These are phyloP conservation scores for Cheumatopsyche charites DNA, from an alignment of 1,140 invertebrate species.

Conservation along the genomic window DNA sequence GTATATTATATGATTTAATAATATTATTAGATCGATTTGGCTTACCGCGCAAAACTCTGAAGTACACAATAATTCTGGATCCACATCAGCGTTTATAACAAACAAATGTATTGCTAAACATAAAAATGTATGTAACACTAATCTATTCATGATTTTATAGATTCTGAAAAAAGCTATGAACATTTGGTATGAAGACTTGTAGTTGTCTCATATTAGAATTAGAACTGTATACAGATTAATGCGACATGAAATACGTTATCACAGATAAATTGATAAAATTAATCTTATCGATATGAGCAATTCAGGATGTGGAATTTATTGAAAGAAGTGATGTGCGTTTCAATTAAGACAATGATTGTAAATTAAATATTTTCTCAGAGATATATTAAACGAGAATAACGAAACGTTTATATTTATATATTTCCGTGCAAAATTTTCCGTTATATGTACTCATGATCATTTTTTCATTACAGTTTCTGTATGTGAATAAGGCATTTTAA, in stretches of 20 bases:
- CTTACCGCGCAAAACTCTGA: conserved; percentile 24
- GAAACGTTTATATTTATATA: no score
- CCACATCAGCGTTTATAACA: no score
- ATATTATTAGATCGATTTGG: background rate
- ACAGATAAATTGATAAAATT: conserved; percentile 2
- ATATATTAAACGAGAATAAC: no score
- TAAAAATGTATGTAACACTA: background rate
- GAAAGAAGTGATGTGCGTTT: no score
- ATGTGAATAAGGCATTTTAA: background rate
- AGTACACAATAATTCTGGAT: no score
- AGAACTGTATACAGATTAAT: conserved; percentile 7
- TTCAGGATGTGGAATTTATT: no score
- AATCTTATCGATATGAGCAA: background rate
- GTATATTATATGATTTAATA: background rate
- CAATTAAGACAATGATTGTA: no score
- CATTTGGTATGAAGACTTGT: background rate
- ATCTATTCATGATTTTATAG: background rate
- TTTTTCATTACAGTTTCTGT: no score
- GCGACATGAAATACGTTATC: conserved; percentile 5
- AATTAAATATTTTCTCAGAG: no score
- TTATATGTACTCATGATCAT: no score
- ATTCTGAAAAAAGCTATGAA: background rate
- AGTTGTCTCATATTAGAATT: background rate
- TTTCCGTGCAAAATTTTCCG: no score
- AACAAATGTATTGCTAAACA: no score